phyloP scores from a whole-genome alignment of 2,113 vertebrate species.

The Cairina moschata region DNA sequence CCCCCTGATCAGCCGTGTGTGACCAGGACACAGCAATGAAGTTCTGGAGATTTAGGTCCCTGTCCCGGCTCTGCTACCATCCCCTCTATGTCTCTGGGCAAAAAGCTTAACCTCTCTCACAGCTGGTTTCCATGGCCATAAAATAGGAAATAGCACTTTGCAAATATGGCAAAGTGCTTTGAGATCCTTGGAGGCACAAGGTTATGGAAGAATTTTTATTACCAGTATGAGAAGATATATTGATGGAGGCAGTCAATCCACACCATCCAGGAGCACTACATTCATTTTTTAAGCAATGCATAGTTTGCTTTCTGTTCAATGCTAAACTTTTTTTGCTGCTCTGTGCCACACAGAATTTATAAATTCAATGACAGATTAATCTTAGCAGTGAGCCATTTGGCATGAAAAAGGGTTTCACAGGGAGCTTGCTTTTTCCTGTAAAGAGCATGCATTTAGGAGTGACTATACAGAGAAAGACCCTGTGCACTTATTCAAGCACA shows the following conservation, averaged over 20 bases:
- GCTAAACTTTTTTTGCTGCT: constrained; percentile 52
- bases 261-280: constrained; percentile 16
- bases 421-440: constrained; percentile 71
- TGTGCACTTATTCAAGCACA: constrained; percentile 62
- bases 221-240: constrained; percentile 41
- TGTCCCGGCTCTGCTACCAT: neutral
- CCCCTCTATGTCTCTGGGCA: neutral
- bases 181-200: constrained; percentile 47
- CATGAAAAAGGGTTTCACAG: constrained; percentile 69
- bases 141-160: constrained; percentile 17
- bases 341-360: constrained; percentile 65
- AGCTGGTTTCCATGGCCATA: neutral
- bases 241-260: constrained; percentile 39
- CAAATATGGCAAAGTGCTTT: constrained; percentile 37
- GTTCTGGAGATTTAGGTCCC: constrained; percentile 6
- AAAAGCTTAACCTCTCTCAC: neutral
- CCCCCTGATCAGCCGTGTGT: rapidly evolving
- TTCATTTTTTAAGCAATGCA: constrained; percentile 51
- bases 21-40: neutral
- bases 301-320: constrained; percentile 46
- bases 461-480: constrained; percentile 46
- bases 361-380: constrained; percentile 73
- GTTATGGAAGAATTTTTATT: constrained; percentile 48
- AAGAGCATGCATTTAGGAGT: constrained; percentile 62
- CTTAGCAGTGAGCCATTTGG: constrained; percentile 57